A percentile compares a stretch with the other conserved stretches of the same genome.
These are phyloP conservation scores for Mugil cephalus DNA, from an alignment of 2,113 vertebrate genomes.

Conservation along the genomic window DNA sequence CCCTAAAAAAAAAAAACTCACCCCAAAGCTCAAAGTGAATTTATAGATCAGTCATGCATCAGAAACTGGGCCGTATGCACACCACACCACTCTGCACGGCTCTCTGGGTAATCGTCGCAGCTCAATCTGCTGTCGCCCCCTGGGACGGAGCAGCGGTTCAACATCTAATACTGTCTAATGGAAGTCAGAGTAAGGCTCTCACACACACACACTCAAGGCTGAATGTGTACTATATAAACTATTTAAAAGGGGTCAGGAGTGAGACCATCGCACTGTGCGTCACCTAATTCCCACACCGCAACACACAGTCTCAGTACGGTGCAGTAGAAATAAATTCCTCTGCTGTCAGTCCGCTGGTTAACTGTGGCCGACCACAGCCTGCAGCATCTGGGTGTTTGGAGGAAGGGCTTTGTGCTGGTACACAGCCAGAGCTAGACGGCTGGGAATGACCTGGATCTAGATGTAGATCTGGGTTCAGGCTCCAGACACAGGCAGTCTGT, in stretches of 20 bases:
- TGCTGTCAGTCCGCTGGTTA: constrained; percentile 23
- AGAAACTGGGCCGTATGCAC: constrained; percentile 59
- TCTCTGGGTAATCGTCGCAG: constrained; percentile 43
- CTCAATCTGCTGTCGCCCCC: constrained; percentile 44
- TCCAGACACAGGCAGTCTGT: constrained; percentile 48
- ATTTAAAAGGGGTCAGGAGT: constrained; percentile 7
- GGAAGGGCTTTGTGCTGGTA: constrained; percentile 19
- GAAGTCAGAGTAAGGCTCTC: constrained; percentile 10
- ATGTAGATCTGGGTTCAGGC: constrained; percentile 64
- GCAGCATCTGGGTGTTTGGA: constrained; percentile 25
- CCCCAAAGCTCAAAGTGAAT: constrained; percentile 49
- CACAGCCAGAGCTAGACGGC: constrained; percentile 25
- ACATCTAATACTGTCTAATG: constrained; percentile 50
- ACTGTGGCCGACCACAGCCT: constrained; percentile 21
- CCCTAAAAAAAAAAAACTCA: background rate
- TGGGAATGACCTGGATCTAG: constrained; percentile 47
- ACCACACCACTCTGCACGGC: constrained; percentile 27
- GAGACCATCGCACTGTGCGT: background rate
- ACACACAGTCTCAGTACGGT: constrained; percentile 13
- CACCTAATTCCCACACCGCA: constrained; percentile 8
- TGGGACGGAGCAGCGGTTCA: constrained; percentile 33
- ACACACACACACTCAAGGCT: background rate
- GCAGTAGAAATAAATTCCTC: constrained; percentile 17
- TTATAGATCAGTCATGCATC: constrained; percentile 60
- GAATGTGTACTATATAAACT: background rate